Evolutionary conservation across 2,888 invertebrate species (phyloP), one percentile per base, ranked within the genome.

Genomic region (Tridacna crocea): DNA sequence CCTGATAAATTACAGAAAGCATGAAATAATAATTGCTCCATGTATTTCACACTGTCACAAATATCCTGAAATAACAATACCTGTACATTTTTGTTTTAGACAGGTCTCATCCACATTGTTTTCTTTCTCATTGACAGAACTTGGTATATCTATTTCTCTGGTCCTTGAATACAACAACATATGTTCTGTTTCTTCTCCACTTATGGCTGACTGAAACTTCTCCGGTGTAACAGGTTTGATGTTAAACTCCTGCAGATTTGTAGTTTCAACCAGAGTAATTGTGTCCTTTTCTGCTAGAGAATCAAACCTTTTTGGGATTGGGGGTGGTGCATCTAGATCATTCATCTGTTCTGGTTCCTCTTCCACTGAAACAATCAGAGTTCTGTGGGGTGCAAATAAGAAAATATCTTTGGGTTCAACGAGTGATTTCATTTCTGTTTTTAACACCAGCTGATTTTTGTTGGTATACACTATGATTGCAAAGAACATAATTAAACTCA

Each of bases 271-370:
- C n/a, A 3, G 27, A 22, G 61, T 8, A n/a, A 4, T 13, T 26
- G 0, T 27, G 11, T 26, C 24, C 11, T 26, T 27, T 27, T 24
- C 63, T 11, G 63, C 17, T 27, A 63, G 27, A 13, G 63, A 63
- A 11, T 63, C 63, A 22, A 63, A 26, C 27, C 63, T 63, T 26
- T 27, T 63, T 26, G 63, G 63, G 11, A 63, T 15, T 27, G 63
- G 63, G 13, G 63, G 63, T 11, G 63, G 26, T 26, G 63, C 63
- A 27, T 63, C 63, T 11, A 63, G 24, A 27, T 63, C 63, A 63
- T 63, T 26, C 15, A 19, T 26, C 6, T 10, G 24, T 27, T 63
- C 63, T 26, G 63, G 26, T 4, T 63, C 63, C 26, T 27, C 26
- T 10, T 24, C 8, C 17, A 27, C 63, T 63, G 27, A 63, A 63